Conservation (phyloP, 2,797 vertebrate species). For the Cirrhinus mrigala region DNA sequence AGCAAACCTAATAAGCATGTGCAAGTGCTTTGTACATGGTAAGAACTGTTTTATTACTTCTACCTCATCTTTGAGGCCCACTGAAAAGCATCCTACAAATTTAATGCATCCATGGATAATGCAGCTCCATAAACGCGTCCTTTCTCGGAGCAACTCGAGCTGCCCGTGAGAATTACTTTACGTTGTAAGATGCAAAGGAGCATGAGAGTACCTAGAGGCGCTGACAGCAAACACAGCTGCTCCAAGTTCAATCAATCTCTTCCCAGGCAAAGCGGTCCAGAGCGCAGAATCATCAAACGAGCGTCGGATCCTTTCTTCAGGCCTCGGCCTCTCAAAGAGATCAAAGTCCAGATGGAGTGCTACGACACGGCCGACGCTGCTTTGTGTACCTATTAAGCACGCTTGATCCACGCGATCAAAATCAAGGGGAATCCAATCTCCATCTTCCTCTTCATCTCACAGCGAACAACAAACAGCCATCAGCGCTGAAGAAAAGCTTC, state of each 20-base stretch:
- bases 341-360: conserved; percentile 29
- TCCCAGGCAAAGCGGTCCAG: background rate
- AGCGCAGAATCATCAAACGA: conserved; percentile 26
- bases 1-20: background rate
- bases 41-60: background rate
- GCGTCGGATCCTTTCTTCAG: background rate
- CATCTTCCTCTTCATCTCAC: conserved; percentile 12
- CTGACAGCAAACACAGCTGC: conserved; percentile 25
- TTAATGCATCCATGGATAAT: background rate
- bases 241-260: conserved; percentile 3
- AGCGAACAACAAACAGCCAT: conserved; percentile 29
- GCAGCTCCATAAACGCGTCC: background rate
- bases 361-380: background rate
- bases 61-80: background rate
- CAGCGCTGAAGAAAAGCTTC: conserved; percentile 30
- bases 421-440: background rate
- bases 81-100: background rate
- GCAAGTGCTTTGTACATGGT: background rate
- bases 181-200: background rate
- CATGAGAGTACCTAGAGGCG: conserved; percentile 17
- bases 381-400: background rate
- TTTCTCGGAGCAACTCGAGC: background rate
- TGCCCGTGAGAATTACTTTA: background rate
- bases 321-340: conserved; percentile 19
- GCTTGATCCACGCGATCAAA: conserved; percentile 26